Base-by-base conservation (phyloP, 1,140 invertebrate species). In the Calliopsis andreniformis region DNA sequence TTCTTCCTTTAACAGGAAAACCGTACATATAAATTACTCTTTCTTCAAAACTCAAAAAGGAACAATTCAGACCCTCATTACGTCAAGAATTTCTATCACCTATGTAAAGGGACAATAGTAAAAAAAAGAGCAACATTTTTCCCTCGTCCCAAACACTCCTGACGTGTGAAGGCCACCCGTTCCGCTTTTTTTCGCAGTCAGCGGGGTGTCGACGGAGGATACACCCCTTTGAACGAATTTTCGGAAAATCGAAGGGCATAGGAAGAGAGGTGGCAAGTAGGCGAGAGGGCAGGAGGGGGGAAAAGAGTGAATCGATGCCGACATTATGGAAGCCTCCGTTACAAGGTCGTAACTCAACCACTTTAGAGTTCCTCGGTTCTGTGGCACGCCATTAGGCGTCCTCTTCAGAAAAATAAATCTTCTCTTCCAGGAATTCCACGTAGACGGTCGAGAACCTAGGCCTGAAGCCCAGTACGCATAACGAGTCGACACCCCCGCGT, bases 331-430 rank as follows among this genome's bases (percentile, higher is more conserved):
- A 84, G 82, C 78, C 84, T 84, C 80, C 72, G 83, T 87, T 86
- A 86, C 86, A 86, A 88, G 85, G 76, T 88, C 87, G 84, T 90
- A 90, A 90, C 87, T 90, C 85, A 88, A 76, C 71, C 86, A 84
- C 83, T 86, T 85, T 86, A 79, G 80, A 87, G 84, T 84, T 87
- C 82, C 82, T 85, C 78, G 77, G 81, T 82, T 78, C 84, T 10
- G 58, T 81, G 86, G 80, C 76, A 76, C 84, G 80, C 87, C 83
- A 87, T 89, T 88, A 87, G 85, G 81, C 75, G 82, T 87, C 55
- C 86, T 88, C 86, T 89, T 88, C 86, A 87, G 78, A 88, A 91
- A 89, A 91, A 91, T 89, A 91, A 90, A 91, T 91, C 88, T 90
- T 88, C 78, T 45, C 81, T 88, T 86, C 87, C 76, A 68, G 72